phyloP scores from a whole-genome alignment of 1,140 invertebrate species.

The Drosophila chauvacae region DNA sequence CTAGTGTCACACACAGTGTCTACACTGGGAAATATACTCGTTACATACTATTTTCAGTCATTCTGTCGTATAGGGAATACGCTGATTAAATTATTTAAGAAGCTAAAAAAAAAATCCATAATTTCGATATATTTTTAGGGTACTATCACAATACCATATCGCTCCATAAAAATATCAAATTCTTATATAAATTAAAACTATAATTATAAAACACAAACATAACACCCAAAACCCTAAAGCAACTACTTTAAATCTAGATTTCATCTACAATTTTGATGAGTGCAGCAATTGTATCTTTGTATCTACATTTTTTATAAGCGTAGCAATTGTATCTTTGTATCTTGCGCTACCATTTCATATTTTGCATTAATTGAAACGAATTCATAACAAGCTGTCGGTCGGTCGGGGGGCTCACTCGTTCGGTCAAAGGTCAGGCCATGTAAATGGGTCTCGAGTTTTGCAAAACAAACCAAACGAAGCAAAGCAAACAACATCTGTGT shows the following conservation, averaged over 20 bases:
- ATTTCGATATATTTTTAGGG: no score
- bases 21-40: neutral
- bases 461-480: constrained; percentile 12
- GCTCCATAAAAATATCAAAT: no score
- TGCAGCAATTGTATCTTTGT: neutral
- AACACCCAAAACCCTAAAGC: no score
- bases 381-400: constrained; percentile 58
- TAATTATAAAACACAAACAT: no score
- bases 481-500: constrained; percentile 1
- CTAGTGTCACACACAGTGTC: neutral
- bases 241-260: no score
- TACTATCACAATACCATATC: no score
- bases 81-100: no score
- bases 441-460: constrained; percentile 70
- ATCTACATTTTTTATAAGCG: neutral
- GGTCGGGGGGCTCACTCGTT: neutral
- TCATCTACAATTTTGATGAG: neutral
- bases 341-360: constrained; percentile 50
- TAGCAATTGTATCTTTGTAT: constrained; percentile 1
- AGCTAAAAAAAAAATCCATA: no score
- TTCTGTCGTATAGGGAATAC: no score
- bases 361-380: constrained; percentile 80
- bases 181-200: no score
- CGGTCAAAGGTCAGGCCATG: constrained; percentile 64
- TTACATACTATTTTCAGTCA: no score